A percentile compares a stretch with the other conserved stretches of the same genome.
Conservation (phyloP, 2,113 vertebrate species). For the Erythrolamprus reginae region DNA sequence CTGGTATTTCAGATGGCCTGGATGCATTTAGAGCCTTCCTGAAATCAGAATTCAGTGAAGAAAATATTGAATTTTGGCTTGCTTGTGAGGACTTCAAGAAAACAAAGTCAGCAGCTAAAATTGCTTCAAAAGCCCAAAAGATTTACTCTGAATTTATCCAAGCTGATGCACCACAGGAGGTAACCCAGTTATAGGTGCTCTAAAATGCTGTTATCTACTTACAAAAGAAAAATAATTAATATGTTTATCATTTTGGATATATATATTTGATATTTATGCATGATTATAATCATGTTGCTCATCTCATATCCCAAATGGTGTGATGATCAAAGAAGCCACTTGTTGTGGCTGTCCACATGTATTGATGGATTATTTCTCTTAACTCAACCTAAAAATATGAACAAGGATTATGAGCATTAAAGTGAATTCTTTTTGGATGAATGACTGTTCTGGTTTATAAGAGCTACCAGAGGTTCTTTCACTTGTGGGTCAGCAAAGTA, state of each 20-base stretch:
- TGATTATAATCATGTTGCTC: neutral
- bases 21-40: conserved; percentile 85
- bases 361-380: neutral
- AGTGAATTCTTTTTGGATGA: neutral
- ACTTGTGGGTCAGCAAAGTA: neutral
- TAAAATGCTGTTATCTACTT: neutral
- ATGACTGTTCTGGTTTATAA: neutral
- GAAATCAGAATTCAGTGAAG: conserved; percentile 93
- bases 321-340: neutral
- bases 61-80: conserved; percentile 93
- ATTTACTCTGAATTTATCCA: conserved; percentile 87
- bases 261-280: neutral
- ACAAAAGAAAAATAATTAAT: neutral
- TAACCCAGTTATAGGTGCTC: conserved; percentile 42
- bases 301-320: neutral
- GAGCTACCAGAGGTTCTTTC: neutral
- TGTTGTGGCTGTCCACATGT: neutral
- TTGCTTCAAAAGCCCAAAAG: conserved; percentile 78
- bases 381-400: neutral
- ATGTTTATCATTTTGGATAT: neutral
- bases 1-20: conserved; percentile 76
- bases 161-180: conserved; percentile 84
- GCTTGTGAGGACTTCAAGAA: conserved; percentile 90
- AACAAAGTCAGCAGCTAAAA: conserved; percentile 80
- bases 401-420: neutral